phyloP scores from a whole-genome alignment of 2,888 invertebrate genomes.

The Heliconius ismenius region DNA sequence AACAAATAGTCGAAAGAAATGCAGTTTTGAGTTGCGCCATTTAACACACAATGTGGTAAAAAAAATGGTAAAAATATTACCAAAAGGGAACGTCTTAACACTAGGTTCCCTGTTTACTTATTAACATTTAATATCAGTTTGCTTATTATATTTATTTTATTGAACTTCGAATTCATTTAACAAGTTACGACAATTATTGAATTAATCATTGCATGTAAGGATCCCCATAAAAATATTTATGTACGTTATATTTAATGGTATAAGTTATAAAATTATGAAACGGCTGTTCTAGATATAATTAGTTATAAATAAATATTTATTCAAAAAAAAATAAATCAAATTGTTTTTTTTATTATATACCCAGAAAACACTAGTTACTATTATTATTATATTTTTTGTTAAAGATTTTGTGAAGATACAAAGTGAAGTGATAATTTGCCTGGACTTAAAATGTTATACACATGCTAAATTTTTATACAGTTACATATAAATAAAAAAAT shows the following conservation, averaged over 20 bases:
- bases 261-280: not conserved
- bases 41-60: too few species aligned
- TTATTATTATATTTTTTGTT: too few species aligned
- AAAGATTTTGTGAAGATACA: too few species aligned
- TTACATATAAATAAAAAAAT: too few species aligned
- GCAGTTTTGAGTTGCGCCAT: not conserved
- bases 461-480: too few species aligned
- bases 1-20: too few species aligned
- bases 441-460: too few species aligned
- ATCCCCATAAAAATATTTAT: not conserved
- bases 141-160: not conserved
- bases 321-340: not conserved
- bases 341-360: not conserved
- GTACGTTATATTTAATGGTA: not conserved
- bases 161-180: not conserved
- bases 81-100: too few species aligned
- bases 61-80: too few species aligned
- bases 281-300: not conserved
- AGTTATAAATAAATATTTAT: not conserved
- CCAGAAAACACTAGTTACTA: too few species aligned
- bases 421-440: too few species aligned
- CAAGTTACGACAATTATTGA: not conserved
- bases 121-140: not conserved
- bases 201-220: not conserved
- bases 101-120: too few species aligned